Percentiles rank a stretch among this genome's conserved stretches.
phyloP scores from a whole-genome alignment of 2,113 vertebrate genomes.

The Anoura caudifer region DNA sequence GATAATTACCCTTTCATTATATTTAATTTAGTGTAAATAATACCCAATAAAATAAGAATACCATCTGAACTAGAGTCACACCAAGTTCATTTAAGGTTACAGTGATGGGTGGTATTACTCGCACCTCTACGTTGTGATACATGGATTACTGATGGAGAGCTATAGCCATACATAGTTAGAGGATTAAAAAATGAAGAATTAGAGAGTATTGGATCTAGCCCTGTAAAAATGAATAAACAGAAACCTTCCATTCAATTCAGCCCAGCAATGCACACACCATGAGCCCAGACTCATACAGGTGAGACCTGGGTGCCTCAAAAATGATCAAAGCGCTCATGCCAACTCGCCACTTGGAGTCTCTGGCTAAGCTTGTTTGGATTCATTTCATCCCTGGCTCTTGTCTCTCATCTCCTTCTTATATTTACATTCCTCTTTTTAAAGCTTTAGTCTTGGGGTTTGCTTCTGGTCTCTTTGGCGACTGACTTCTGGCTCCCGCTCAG shows the following conservation, averaged over 20 bases:
- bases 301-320: not conserved
- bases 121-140: not conserved
- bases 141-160: not conserved
- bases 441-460: not conserved
- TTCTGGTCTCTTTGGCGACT: not conserved
- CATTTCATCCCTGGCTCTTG: not conserved
- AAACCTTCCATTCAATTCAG: not conserved
- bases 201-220: not conserved
- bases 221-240: not conserved
- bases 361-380: not conserved
- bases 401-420: not conserved
- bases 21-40: not conserved
- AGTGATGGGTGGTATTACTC: not conserved
- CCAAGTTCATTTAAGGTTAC: not conserved
- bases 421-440: not conserved
- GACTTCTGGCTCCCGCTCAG: not conserved
- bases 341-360: not conserved
- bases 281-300: not conserved
- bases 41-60: not conserved
- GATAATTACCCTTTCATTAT: not conserved
- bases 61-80: not conserved
- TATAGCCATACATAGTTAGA: not conserved
- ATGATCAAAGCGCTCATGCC: not conserved
- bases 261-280: fast-evolving
- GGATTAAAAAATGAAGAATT: not conserved